Conservation (phyloP, 2,888 invertebrate species). For the Metopia argyrocephala region DNA sequence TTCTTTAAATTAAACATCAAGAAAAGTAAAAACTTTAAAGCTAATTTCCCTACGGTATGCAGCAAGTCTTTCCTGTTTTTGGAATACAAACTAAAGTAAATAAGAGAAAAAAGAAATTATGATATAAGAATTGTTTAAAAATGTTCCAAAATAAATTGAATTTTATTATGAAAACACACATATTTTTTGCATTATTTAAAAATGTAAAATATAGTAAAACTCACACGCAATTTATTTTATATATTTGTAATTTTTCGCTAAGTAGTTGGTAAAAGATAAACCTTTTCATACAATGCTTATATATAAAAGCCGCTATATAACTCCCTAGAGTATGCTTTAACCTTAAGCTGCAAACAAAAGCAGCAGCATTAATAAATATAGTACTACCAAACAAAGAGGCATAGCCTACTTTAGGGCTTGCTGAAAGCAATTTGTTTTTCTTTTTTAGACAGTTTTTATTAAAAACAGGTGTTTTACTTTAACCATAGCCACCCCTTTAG, state of each 20-base stretch:
- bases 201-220: not conserved
- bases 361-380: no score
- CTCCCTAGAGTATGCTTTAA: slow-evolving; percentile 1
- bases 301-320: no score
- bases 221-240: not conserved
- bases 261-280: not conserved
- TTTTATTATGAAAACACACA: not conserved
- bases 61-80: not conserved
- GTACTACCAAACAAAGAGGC: no score
- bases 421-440: no score
- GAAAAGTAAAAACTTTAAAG: not conserved
- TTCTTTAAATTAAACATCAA: not conserved
- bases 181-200: no score
- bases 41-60: not conserved
- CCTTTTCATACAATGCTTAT: no score
- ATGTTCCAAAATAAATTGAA: not conserved
- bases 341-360: not conserved
- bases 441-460: no score
- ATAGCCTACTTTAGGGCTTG: no score
- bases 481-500: no score
- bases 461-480: no score
- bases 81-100: not conserved
- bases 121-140: not conserved
- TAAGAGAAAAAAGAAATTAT: not conserved
- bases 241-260: not conserved